Evolutionary conservation across 2,888 invertebrate species (phyloP).

Genomic region (Podabrus alpinus): DNA sequence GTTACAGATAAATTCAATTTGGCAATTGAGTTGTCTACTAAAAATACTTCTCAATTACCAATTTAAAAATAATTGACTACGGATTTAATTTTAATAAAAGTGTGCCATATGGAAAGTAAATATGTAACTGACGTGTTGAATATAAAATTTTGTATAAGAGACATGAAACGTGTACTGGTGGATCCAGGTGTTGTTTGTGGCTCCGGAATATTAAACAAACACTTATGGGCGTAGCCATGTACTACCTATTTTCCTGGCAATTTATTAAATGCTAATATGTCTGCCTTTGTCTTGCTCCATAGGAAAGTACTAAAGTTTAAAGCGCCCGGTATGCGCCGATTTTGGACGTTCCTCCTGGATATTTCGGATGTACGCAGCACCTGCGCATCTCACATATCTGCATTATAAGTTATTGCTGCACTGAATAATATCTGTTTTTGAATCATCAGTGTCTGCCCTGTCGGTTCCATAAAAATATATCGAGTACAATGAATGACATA

Average conservation of each 20-base stretch:
- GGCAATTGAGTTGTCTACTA: neutral
- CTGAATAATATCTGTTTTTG: constrained; percentile 16
- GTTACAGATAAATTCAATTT: too few relatives aligned
- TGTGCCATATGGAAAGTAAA: neutral
- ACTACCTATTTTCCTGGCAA: constrained; percentile 24
- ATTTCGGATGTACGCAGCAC: constrained; percentile 23
- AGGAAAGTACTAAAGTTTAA: constrained; percentile 2
- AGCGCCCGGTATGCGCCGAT: constrained; percentile 13
- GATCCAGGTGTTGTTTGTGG: constrained; percentile 45
- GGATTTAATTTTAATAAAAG: neutral
- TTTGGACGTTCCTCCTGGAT: constrained; percentile 19
- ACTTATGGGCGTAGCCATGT: constrained; percentile 33
- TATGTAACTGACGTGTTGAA: constrained; percentile 11
- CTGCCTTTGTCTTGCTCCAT: constrained; percentile 19
- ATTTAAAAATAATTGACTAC: neutral
- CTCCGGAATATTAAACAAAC: constrained; percentile 45
- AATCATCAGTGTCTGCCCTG: neutral
- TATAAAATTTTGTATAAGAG: constrained; percentile 17
- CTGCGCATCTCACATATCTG: constrained; percentile 29
- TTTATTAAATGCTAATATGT: constrained; percentile 26
- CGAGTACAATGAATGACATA: neutral
- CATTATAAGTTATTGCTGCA: constrained; percentile 28
- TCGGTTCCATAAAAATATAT: neutral
- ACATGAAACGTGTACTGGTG: constrained; percentile 11
- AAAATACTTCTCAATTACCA: neutral